A percentile compares a stretch with the other conserved stretches of the same genome.
These are phyloP conservation scores for Prolemur simus DNA, from an alignment of 2,113 vertebrate genomes.

Conservation along the genomic window DNA sequence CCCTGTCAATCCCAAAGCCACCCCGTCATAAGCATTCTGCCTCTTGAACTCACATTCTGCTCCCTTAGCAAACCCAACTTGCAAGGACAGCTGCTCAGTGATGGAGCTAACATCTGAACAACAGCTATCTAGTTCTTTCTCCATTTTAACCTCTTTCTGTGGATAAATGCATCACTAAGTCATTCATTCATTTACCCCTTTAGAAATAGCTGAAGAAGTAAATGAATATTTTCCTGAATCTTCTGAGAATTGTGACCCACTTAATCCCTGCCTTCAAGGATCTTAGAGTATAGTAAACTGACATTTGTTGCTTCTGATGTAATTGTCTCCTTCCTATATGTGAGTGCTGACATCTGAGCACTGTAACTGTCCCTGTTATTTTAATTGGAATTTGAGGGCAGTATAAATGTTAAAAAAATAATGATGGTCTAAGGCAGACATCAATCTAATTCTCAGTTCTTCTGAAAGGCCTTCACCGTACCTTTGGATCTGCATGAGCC, in stretches of 20 bases:
- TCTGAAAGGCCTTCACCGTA: not conserved
- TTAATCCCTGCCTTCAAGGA: not conserved
- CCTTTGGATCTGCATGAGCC: too few species aligned
- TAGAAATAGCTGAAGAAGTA: too few species aligned
- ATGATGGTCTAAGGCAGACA: not conserved
- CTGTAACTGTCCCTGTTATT: not conserved
- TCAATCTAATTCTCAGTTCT: not conserved
- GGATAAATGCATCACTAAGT: not conserved
- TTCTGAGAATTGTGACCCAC: not conserved
- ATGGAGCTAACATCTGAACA: not conserved
- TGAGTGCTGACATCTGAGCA: not conserved
- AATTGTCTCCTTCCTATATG: not conserved
- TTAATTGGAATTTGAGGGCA: not conserved
- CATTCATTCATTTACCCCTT: not conserved
- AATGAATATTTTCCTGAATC: not conserved
- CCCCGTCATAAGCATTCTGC: not conserved
- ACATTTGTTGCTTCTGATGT: not conserved
- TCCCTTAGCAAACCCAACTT: not conserved
- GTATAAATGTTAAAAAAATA: not conserved
- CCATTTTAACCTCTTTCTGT: not conserved
- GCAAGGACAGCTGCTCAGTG: fast-evolving
- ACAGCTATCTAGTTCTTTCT: not conserved
- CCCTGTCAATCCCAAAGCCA: not conserved
- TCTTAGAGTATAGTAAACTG: not conserved
- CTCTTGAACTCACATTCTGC: not conserved